Base-by-base conservation (phyloP, 2,797 vertebrate genomes). In the Acrocephalus scirpaceus region DNA sequence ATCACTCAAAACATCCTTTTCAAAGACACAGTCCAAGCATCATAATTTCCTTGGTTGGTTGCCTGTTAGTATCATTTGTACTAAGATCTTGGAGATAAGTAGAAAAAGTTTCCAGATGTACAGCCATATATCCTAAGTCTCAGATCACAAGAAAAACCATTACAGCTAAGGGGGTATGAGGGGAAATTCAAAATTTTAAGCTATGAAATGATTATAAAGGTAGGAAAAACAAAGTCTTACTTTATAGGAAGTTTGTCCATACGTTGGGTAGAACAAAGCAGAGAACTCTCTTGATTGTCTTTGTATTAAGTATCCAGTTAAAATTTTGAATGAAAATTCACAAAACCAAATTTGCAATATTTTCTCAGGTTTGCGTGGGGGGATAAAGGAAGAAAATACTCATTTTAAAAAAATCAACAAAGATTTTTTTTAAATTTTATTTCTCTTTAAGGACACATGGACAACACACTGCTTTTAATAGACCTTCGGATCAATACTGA, bases 1-100 rank as follows among this genome's bases (percentile, higher is more conserved):
- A 92, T 97, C 87, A 90, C 77, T 86, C 86, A 95, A 95, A 96
- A 89, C 76, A 96, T 91, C 79, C 80, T 96, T 96, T 92, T 92
- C 74, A 91, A 81, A 96, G 91, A 45, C 84, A 51, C 54, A 91
- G 77, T 94, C 95, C 96, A 97, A 97, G 65, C 88, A 96, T 97
- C 94, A 97, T 93, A 93, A 96, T 96, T 96, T 90, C 78, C 96
- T 90, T 96, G 95, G 84, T 95, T 92, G 90, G 81, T 96, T 58
- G 60, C 90, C 94, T 44, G 13, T 93, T 96, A 96, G 86, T 92
- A 47, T 90, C 80, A 94, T 96, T 58, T 90, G 45, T 89, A 86
- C 79, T 48, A 91, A 97, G 91, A 96, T 79, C 84, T 83, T 90
- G 56, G 73, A 97, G 93, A 96, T 97, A 94, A 91, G 78, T 77